Percentiles rank a stretch among this genome's conserved stretches.
These are phyloP conservation scores for Hylomyscus alleni DNA, from an alignment of 2,797 vertebrate species.

Conservation along the genomic window DNA sequence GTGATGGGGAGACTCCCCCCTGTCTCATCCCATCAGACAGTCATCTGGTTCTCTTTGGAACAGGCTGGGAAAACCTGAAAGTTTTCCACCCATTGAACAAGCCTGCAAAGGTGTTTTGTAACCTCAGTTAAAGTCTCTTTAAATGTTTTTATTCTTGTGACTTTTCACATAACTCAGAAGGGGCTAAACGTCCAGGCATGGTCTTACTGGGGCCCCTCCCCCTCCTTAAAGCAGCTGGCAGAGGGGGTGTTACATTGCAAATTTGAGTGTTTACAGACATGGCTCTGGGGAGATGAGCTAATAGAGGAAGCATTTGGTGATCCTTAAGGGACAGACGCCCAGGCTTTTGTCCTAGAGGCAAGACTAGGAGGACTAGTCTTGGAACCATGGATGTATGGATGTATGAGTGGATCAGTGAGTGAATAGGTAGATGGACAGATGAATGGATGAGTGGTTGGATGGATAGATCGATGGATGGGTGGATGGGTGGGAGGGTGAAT, in stretches of 20 bases:
- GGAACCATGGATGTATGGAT: neutral
- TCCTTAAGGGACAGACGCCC: neutral
- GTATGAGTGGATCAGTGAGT: neutral
- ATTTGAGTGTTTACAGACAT: constrained; percentile 17
- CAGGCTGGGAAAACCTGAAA: neutral
- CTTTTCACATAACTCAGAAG: neutral
- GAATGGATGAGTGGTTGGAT: neutral
- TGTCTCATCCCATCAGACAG: neutral
- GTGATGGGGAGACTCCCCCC: neutral
- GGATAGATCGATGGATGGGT: neutral
- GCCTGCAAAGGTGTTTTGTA: neutral
- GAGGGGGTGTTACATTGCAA: neutral
- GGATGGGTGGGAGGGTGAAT: neutral
- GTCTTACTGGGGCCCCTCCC: neutral
- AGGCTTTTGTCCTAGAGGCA: neutral
- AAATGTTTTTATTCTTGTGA: constrained; percentile 54
- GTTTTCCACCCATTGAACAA: neutral
- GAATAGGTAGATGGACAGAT: neutral
- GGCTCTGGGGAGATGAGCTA: constrained; percentile 10
- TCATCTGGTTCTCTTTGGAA: neutral
- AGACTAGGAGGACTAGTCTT: neutral
- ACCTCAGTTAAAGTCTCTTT: neutral
- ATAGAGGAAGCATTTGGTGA: neutral
- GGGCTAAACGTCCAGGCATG: neutral
- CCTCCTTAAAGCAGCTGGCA: neutral